Evolutionary conservation across 2,888 invertebrate genomes (phyloP).

Genomic region (Pollenia labialis): DNA sequence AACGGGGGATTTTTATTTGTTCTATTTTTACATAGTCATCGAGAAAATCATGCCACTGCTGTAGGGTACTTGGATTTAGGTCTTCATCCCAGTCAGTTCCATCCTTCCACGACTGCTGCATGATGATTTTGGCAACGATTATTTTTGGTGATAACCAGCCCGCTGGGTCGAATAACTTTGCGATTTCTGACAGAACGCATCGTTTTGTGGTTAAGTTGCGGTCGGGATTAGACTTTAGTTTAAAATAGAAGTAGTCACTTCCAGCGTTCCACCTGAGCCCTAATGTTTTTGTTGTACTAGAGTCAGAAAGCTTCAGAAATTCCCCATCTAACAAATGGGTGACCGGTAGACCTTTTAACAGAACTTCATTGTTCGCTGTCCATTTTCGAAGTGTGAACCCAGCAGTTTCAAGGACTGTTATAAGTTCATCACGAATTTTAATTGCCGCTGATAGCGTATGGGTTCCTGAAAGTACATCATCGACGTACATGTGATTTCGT

Average conservation of each 20-base stretch:
- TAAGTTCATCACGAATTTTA: background rate
- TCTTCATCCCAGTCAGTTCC: background rate
- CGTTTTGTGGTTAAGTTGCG: background rate
- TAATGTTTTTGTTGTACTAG: background rate
- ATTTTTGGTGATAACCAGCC: background rate
- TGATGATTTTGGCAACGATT: background rate
- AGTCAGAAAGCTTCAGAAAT: background rate
- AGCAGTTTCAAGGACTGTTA: background rate
- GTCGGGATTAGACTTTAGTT: background rate
- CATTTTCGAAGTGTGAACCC: background rate
- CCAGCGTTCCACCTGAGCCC: conserved; percentile 20
- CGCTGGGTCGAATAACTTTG: background rate
- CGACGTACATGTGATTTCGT: too few species aligned
- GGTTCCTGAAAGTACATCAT: background rate
- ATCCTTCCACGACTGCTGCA: background rate
- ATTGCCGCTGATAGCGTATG: background rate
- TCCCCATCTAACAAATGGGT: background rate
- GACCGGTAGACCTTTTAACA: background rate
- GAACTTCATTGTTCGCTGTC: background rate
- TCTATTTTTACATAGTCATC: background rate
- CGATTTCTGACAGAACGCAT: background rate
- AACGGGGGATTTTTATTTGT: background rate
- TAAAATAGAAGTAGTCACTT: background rate
- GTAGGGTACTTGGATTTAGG: background rate
- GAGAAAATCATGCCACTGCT: background rate